These are phyloP conservation scores for Ridgeia piscesae DNA, from an alignment of 1,140 invertebrate genomes.

Conservation along the genomic window DNA sequence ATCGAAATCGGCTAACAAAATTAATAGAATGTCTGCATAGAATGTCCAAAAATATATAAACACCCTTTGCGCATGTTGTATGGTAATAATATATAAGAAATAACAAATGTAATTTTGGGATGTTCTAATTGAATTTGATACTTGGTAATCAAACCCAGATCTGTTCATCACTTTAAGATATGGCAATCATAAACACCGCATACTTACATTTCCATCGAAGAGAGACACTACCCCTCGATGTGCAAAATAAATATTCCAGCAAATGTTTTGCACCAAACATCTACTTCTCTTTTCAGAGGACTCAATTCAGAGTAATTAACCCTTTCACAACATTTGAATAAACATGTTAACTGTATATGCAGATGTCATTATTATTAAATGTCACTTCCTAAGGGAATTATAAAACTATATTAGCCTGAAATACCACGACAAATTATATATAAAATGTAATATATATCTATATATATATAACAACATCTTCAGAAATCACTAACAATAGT, in stretches of 20 bases:
- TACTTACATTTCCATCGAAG: slow-evolving; percentile 5
- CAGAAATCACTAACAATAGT: background rate
- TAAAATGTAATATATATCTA: no score
- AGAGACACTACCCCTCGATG: background rate
- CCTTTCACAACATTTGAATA: background rate
- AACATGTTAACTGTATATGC: background rate
- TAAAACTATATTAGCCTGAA: background rate
- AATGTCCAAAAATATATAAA: background rate
- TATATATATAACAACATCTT: background rate
- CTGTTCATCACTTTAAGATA: background rate
- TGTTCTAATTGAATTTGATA: background rate
- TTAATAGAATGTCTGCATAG: no score
- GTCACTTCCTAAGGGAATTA: background rate
- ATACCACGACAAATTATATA: background rate
- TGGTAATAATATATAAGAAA: no score
- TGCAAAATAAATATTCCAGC: background rate
- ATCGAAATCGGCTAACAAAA: background rate
- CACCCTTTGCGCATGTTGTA: background rate
- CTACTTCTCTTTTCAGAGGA: background rate
- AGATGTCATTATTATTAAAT: background rate
- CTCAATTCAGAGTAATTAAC: background rate
- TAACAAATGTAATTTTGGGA: background rate
- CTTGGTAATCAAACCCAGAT: background rate
- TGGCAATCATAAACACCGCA: background rate
- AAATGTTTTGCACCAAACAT: background rate